Evolutionary conservation across 2,888 invertebrate species (phyloP), one percentile per base, ranked within the genome.

Genomic region (Leptinotarsa rubiginosa): DNA sequence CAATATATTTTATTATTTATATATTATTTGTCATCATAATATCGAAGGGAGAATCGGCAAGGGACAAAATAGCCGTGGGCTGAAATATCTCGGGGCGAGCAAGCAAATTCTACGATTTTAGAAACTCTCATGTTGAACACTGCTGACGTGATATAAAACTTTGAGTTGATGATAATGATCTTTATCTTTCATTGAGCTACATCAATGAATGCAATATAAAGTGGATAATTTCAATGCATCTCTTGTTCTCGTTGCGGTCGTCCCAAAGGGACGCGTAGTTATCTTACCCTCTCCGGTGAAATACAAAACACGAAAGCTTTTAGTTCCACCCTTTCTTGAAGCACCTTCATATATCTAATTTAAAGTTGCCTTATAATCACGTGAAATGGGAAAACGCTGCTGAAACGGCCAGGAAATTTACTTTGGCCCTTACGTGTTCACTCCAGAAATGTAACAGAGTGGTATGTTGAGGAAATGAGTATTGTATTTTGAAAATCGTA

Each of bases 251-350:
- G 22, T 56, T 56, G 22, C 4, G 22, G 20, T 56, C 12, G 56
- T 56, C 56, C 56, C 56, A 56, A 22, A 12, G 56, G 22, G 56
- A 20, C 62, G 16, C 62, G 25, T 7, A 31, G 62, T 41, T 31
- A 62, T 68, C 56, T 22, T 18, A 22, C 22, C 47, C 25, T 54
- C 52, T 54, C 41, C 47, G 20, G 25, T 47, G 18, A 47, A 25
- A 69, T 56, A 31, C 22, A 69, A 47, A 69, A 52, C 69, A 52
- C 69, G 31, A 56, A 56, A 69, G 69, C 69, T 69, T 69, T 69
- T 56, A 69, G 69, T 69, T 47, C 16, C 69, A 54, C 56, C 69
- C 56, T 69, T 56, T 49, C 56, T 54, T 56, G 56, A 47, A 69
- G 54, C 47, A 69, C 69, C 31, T 69, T 41, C 69, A 69, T 47